Evolutionary conservation across 2,888 invertebrate species (phyloP).

Genomic region (Embidobia sp.): DNA sequence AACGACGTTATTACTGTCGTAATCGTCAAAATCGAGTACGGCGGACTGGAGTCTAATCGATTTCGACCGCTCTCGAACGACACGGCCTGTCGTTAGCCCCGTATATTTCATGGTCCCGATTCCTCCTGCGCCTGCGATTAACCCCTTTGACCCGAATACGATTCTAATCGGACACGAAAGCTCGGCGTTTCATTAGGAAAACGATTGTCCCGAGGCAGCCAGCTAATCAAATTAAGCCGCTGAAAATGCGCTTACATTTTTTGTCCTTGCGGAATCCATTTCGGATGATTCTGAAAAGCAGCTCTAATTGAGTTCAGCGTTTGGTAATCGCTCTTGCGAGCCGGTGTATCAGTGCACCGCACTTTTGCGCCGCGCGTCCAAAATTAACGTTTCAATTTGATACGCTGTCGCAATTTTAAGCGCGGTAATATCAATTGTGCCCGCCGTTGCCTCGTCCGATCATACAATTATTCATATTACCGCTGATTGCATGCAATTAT

Average conservation of each 20-base stretch:
- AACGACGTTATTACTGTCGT: conserved; percentile 50
- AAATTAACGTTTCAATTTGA: conserved; percentile 55
- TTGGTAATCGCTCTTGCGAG: conserved; percentile 16
- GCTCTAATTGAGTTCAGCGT: conserved; percentile 2
- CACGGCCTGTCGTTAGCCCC: conserved; percentile 38
- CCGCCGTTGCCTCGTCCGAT: conserved; percentile 32
- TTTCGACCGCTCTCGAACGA: conserved; percentile 30
- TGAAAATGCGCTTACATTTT: too few species aligned
- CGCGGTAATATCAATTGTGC: conserved; percentile 47
- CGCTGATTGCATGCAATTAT: conserved; percentile 56
- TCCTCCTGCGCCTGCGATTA: conserved; percentile 29
- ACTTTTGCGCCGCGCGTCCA: conserved; percentile 23
- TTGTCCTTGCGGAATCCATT: too few species aligned
- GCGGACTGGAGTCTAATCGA: conserved; percentile 45
- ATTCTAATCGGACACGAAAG: conserved; percentile 27
- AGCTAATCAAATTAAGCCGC: too few species aligned
- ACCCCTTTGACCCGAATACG: conserved; percentile 20
- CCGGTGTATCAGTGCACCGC: conserved; percentile 3
- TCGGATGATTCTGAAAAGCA: too few species aligned
- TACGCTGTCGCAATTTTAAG: conserved; percentile 33
- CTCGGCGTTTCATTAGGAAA: conserved; percentile 28
- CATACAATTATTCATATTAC: conserved; percentile 62
- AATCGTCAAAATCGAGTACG: conserved; percentile 38
- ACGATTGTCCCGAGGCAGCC: too few species aligned
- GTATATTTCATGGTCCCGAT: conserved; percentile 34